Evolutionary conservation across 2,888 invertebrate genomes (phyloP).

Genomic region (Eupithecia pulchellata): DNA sequence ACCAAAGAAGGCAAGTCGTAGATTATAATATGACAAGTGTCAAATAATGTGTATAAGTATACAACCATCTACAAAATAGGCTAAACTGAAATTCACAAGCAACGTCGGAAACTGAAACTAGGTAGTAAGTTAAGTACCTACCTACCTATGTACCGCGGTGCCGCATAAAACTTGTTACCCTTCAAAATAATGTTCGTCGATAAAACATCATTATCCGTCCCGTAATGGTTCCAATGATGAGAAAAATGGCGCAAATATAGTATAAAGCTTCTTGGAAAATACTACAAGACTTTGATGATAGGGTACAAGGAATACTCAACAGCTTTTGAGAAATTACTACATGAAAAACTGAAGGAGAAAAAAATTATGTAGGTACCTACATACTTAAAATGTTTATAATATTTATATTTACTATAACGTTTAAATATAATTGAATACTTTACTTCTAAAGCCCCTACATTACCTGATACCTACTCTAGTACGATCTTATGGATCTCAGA

Average conservation of each 20-base stretch:
- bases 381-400: too few species aligned
- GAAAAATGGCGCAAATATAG: slow-evolving; percentile 44
- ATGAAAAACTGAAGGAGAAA: slow-evolving; percentile 14
- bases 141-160: too few species aligned
- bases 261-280: slow-evolving; percentile 26
- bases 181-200: slow-evolving; percentile 57
- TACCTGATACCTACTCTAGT: too few species aligned
- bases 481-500: too few species aligned
- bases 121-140: background rate
- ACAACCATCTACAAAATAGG: background rate
- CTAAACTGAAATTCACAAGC: background rate
- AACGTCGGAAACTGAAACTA: background rate
- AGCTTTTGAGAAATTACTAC: slow-evolving; percentile 23
- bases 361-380: too few species aligned
- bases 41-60: too few species aligned
- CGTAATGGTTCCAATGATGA: slow-evolving; percentile 50
- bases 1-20: too few species aligned
- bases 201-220: slow-evolving; percentile 58
- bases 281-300: slow-evolving; percentile 7
- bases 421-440: too few species aligned
- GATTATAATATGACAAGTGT: too few species aligned
- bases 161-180: slow-evolving; percentile 14
- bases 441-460: too few species aligned
- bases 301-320: background rate
- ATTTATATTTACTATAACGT: too few species aligned